A percentile compares a stretch with the other conserved stretches of the same genome.
These are phyloP conservation scores for Eristalinus sepulchralis DNA, from an alignment of 2,888 invertebrate genomes.

Conservation along the genomic window DNA sequence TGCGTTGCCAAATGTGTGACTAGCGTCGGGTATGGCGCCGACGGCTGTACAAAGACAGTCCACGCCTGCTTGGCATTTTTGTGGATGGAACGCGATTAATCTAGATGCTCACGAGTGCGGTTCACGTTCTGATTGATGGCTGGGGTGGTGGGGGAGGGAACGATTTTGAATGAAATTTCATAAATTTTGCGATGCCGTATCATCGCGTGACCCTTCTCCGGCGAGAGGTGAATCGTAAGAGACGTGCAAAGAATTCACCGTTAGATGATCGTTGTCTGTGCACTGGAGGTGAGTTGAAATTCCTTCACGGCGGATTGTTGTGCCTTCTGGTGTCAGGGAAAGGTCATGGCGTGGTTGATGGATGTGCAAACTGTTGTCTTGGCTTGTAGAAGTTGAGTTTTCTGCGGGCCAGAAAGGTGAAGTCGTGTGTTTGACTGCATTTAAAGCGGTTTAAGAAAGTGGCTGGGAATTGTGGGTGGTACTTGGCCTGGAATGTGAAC, in stretches of 20 bases:
- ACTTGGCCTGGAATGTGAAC: neutral
- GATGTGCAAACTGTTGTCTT: neutral
- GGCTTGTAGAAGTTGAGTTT: no score
- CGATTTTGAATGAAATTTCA: neutral
- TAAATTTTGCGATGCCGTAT: neutral
- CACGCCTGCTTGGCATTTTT: constrained; percentile 9
- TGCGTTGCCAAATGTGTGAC: constrained; percentile 65
- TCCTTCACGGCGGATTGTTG: neutral
- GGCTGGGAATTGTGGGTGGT: neutral
- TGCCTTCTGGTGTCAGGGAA: neutral
- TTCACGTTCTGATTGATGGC: neutral
- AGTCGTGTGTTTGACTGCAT: neutral
- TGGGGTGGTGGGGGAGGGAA: neutral
- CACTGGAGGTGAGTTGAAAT: neutral
- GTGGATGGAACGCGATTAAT: constrained; percentile 26
- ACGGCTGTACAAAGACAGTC: constrained; percentile 33
- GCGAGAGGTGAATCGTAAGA: neutral
- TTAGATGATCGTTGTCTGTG: neutral
- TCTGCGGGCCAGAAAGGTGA: neutral
- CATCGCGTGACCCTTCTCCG: neutral
- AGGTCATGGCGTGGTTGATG: neutral
- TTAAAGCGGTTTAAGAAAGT: neutral
- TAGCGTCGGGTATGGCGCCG: constrained; percentile 49
- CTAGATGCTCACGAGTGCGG: constrained; percentile 20
- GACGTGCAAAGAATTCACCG: no score